Evolutionary conservation across 2,888 invertebrate genomes (phyloP).

Genomic region (Pristionchus arcanus): DNA sequence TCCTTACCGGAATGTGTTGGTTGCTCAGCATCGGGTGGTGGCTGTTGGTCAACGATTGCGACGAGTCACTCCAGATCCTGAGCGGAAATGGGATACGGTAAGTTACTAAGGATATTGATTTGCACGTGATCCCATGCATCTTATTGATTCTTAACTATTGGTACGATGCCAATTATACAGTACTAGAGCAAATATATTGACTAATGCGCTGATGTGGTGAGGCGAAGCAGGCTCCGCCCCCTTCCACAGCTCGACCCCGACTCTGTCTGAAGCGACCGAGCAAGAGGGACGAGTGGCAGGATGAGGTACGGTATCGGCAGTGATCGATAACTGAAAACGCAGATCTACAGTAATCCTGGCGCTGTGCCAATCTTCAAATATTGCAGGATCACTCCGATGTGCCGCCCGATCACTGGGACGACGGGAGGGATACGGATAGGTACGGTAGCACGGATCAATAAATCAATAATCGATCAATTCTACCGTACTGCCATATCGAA

Average conservation of each 20-base stretch:
- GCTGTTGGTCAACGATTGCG: neutral
- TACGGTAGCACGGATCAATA: neutral
- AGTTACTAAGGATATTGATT: neutral
- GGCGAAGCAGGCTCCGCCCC: conserved; percentile 5
- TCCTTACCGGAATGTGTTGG: neutral
- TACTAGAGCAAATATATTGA: neutral
- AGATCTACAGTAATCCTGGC: neutral
- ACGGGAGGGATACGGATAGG: neutral
- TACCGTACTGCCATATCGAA: too few relatives aligned
- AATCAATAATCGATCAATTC: neutral
- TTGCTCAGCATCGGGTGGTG: conserved; percentile 23
- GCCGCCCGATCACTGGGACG: conserved; percentile 38
- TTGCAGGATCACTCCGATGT: neutral
- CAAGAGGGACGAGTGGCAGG: neutral
- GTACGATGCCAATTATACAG: neutral
- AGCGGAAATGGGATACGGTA: neutral
- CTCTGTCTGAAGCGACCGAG: neutral
- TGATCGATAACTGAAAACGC: too few relatives aligned
- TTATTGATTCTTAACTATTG: neutral
- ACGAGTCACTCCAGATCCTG: conserved; percentile 37
- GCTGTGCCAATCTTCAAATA: neutral
- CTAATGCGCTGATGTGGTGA: too few relatives aligned
- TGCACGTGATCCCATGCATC: too few relatives aligned
- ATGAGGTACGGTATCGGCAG: neutral
- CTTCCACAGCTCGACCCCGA: neutral